These are phyloP conservation scores for Eucera pruinosa DNA, from an alignment of 2,888 invertebrate genomes.

Conservation along the genomic window DNA sequence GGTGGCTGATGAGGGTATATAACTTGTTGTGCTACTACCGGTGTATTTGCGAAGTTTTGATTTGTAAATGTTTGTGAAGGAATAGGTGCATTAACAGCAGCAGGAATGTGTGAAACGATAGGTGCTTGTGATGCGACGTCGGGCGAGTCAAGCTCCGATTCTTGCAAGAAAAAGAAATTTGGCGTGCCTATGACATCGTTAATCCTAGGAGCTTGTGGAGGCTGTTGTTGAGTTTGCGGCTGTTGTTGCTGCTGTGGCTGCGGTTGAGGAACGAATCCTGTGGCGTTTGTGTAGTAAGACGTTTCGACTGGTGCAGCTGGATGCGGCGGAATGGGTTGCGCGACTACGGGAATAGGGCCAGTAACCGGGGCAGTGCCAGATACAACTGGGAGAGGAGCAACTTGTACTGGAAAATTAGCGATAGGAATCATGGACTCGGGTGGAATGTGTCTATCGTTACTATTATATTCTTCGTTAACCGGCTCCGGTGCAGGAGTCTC, in stretches of 20 bases:
- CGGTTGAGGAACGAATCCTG: constrained; percentile 86
- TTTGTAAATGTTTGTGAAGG: constrained; percentile 94
- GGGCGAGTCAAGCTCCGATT: constrained; percentile 94
- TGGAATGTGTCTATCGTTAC: constrained; percentile 82
- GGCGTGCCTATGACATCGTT: constrained; percentile 91
- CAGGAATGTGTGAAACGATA: constrained; percentile 83
- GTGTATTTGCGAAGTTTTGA: constrained; percentile 88
- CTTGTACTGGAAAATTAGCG: constrained; percentile 78
- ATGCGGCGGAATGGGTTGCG: constrained; percentile 80
- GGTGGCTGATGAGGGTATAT: constrained; percentile 84
- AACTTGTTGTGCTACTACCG: constrained; percentile 80
- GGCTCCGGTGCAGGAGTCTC: constrained; percentile 84
- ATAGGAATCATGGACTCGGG: constrained; percentile 79
- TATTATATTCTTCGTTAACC: constrained; percentile 77
- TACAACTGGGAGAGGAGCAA: constrained; percentile 79
- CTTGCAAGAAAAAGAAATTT: constrained; percentile 94
- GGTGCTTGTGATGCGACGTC: constrained; percentile 85
- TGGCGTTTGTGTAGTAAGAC: constrained; percentile 82
- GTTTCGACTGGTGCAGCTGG: constrained; percentile 78
- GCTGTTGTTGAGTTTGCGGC: constrained; percentile 82
- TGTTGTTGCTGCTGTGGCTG: constrained; percentile 69
- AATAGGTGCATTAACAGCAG: constrained; percentile 86
- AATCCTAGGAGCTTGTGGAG: constrained; percentile 87
- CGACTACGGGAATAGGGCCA: constrained; percentile 80
- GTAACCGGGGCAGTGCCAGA: constrained; percentile 76